Evolutionary conservation across 2,113 vertebrate species (phyloP).

Genomic region (Heterotilapia buettikoferi): DNA sequence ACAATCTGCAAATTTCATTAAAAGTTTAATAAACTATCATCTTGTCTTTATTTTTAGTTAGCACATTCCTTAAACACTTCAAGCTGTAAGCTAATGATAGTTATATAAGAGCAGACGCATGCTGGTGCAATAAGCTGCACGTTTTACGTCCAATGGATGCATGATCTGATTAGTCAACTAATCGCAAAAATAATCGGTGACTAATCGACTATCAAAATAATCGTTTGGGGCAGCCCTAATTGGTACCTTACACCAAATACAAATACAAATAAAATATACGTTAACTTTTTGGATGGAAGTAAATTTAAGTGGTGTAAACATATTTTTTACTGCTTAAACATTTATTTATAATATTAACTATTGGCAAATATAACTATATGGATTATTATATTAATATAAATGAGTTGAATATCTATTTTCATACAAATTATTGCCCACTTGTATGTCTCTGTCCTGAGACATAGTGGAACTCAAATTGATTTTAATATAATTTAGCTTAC

Average conservation of each 20-base stretch:
- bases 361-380: neutral
- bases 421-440: neutral
- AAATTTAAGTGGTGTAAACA: neutral
- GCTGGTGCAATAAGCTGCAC: neutral
- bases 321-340: neutral
- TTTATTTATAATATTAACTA: neutral
- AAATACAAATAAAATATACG: neutral
- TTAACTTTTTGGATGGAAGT: neutral
- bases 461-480: neutral
- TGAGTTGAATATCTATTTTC: neutral
- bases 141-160: neutral
- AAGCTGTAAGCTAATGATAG: neutral
- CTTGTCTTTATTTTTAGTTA: neutral
- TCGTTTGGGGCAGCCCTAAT: too few species aligned
- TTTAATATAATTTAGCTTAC: neutral
- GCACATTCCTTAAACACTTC: neutral
- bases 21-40: neutral
- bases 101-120: neutral
- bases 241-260: neutral
- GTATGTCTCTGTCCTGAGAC: neutral
- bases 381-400: neutral
- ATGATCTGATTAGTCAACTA: neutral
- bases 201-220: neutral
- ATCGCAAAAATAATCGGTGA: neutral
- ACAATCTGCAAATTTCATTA: neutral